Conservation (phyloP, 1,140 invertebrate genomes). For the Ptiloglossa arizonensis region DNA sequence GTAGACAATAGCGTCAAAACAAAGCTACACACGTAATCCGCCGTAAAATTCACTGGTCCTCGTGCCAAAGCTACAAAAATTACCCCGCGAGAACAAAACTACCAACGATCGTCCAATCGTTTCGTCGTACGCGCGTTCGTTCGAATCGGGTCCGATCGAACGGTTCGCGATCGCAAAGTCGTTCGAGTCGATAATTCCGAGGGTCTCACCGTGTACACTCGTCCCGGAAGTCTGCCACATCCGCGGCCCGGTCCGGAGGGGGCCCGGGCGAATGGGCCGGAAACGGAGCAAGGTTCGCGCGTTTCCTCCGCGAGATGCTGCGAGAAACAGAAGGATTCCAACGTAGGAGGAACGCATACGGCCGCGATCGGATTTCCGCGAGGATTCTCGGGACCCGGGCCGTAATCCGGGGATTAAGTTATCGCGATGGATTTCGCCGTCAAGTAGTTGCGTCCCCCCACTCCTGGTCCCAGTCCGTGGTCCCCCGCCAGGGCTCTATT, state of each 20-base stretch:
- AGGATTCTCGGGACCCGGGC: constrained; percentile 57
- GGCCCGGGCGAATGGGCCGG: constrained; percentile 27
- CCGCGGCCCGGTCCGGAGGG: background rate
- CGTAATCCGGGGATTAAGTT: constrained; percentile 78
- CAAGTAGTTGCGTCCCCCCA: constrained; percentile 68
- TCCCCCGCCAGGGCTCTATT: constrained; percentile 66
- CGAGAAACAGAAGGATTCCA: constrained; percentile 3
- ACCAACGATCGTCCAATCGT: too few species aligned
- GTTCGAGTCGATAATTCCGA: background rate
- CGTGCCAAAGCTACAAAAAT: too few species aligned
- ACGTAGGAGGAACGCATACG: background rate
- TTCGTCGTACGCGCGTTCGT: too few species aligned
- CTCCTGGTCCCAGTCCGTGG: constrained; percentile 1
- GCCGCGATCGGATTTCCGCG: constrained; percentile 70
- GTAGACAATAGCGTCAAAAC: too few species aligned
- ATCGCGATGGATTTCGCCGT: constrained; percentile 77
- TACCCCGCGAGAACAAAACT: too few species aligned
- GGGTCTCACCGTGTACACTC: background rate
- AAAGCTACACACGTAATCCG: too few species aligned
- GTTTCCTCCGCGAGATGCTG: constrained; percentile 15
- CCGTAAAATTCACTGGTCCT: too few species aligned
- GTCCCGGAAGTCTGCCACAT: background rate
- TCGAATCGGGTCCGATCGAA: too few species aligned
- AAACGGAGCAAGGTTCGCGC: constrained; percentile 48
- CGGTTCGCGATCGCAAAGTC: too few species aligned